Percentiles rank a stretch among this genome's conserved stretches.
Evolutionary conservation across 1,140 invertebrate species (phyloP).

Genomic region (Aleiodes sp.): DNA sequence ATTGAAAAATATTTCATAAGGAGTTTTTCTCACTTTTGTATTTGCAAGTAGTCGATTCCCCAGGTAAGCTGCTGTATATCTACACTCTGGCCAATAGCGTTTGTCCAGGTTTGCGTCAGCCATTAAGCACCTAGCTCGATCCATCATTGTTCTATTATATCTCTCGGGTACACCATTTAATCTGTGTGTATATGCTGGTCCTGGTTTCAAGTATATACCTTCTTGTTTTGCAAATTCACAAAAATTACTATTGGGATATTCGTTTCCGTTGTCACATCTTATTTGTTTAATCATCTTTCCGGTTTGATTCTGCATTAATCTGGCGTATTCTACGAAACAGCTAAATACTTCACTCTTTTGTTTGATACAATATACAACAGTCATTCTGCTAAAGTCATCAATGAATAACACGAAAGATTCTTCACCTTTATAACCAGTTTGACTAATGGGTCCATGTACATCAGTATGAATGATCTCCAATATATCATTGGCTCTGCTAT

Average conservation of each 20-base stretch:
- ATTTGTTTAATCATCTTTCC: slow-evolving; percentile 33
- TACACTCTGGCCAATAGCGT: background rate
- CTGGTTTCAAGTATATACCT: slow-evolving; percentile 32
- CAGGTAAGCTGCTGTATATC: background rate
- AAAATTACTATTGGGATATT: slow-evolving; percentile 35
- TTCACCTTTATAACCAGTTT: background rate
- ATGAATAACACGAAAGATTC: background rate
- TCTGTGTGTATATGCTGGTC: slow-evolving; percentile 37
- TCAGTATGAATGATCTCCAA: background rate
- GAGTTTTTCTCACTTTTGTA: background rate
- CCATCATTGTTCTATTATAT: slow-evolving; percentile 39
- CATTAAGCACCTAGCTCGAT: slow-evolving; percentile 30
- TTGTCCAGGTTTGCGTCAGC: background rate
- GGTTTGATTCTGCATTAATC: background rate
- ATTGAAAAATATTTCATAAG: background rate
- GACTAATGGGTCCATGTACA: background rate
- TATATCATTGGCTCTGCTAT: background rate
- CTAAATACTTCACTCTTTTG: background rate
- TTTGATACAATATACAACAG: background rate
- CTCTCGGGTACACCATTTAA: slow-evolving; percentile 35
- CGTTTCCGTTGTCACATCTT: slow-evolving; percentile 36
- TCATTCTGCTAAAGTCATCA: background rate
- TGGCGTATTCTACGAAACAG: background rate
- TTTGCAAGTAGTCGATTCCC: background rate
- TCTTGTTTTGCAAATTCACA: slow-evolving; percentile 32